These are phyloP conservation scores for Entomobrya proxima DNA, from an alignment of 2,888 invertebrate species.

Conservation along the genomic window DNA sequence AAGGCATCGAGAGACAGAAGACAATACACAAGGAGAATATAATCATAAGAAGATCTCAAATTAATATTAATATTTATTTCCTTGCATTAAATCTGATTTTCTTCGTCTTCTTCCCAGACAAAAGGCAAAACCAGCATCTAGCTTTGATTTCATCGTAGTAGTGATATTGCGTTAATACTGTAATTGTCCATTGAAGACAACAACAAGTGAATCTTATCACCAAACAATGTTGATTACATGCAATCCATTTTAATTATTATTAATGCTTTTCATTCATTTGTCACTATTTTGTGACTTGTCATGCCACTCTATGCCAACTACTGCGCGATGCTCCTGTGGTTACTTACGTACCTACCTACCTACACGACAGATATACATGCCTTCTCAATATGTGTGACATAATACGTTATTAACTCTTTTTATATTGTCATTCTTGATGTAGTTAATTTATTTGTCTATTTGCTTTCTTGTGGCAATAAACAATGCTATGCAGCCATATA, in stretches of 20 bases:
- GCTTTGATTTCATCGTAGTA: background rate
- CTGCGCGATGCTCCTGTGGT: background rate
- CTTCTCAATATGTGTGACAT: background rate
- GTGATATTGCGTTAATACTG: constrained; percentile 20
- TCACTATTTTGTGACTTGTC: constrained; percentile 16
- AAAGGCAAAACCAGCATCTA: no score
- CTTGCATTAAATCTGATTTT: background rate
- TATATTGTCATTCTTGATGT: no score
- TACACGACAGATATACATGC: background rate
- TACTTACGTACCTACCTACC: background rate
- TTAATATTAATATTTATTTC: constrained; percentile 13
- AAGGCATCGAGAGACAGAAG: background rate
- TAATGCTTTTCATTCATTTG: constrained; percentile 42
- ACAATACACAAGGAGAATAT: background rate
- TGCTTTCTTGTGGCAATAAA: no score
- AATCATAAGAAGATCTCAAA: constrained; percentile 20
- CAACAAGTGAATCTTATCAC: constrained; percentile 44
- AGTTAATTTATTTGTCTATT: no score
- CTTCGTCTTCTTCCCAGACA: no score
- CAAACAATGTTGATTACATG: constrained; percentile 54
- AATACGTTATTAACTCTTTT: no score
- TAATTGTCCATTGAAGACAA: constrained; percentile 52
- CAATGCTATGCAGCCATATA: no score
- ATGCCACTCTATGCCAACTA: background rate
- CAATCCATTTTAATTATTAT: constrained; percentile 55